These are phyloP conservation scores for Drosophila vallismaia DNA, from an alignment of 2,888 invertebrate genomes.

Conservation along the genomic window DNA sequence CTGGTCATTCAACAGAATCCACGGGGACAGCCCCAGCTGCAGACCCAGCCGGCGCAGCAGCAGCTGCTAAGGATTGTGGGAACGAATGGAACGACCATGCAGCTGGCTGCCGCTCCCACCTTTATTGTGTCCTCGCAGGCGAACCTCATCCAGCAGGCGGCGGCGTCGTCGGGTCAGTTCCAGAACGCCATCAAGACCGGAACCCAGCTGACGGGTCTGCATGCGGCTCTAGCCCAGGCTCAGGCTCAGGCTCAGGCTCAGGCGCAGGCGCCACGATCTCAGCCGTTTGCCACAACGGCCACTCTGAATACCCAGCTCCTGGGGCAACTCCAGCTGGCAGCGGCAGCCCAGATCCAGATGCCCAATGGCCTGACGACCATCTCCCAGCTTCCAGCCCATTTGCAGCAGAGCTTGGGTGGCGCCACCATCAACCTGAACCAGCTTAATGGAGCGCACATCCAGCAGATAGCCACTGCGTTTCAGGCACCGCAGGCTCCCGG, in stretches of 20 bases:
- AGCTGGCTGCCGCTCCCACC: conserved; percentile 85
- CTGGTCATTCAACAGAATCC: conserved; percentile 84
- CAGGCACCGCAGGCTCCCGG: conserved; percentile 81
- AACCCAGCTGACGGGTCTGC: conserved; percentile 82
- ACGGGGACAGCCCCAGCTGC: conserved; percentile 82
- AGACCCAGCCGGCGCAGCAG: conserved; percentile 83
- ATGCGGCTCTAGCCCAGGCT: conserved; percentile 79
- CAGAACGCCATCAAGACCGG: conserved; percentile 83
- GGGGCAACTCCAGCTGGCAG: conserved; percentile 82
- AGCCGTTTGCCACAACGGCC: conserved; percentile 82
- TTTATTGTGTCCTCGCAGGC: conserved; percentile 84
- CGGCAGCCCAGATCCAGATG: conserved; percentile 84
- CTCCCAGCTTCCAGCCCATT: conserved; percentile 83
- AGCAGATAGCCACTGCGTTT: conserved; percentile 82
- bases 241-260: conserved; percentile 75
- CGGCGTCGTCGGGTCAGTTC: conserved; percentile 79
- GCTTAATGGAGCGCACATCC: conserved; percentile 82
- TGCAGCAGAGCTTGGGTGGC: conserved; percentile 82
- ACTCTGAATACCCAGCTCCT: conserved; percentile 83
- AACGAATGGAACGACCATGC: conserved; percentile 86
- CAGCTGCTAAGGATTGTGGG: conserved; percentile 87
- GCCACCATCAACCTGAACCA: conserved; percentile 83
- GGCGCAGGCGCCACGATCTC: conserved; percentile 82
- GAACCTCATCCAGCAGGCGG: conserved; percentile 84
- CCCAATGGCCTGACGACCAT: conserved; percentile 83